Evolutionary conservation across 2,888 invertebrate species (phyloP), one percentile per base, ranked within the genome.

Genomic region (Temnothorax ravouxi): DNA sequence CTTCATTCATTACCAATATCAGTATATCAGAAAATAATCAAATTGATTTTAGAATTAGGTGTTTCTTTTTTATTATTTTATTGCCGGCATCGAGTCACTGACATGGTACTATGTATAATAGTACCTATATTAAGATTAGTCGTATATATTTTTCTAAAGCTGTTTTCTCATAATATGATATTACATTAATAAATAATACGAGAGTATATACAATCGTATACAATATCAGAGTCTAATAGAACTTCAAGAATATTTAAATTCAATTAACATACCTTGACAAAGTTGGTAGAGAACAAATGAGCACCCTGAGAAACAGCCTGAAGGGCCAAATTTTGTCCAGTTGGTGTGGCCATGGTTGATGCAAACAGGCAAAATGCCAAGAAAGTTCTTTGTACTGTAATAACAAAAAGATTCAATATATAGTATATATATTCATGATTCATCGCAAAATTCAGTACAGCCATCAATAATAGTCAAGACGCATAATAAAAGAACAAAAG

Each of bases 251-350:
- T 34, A 62, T 25, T 21, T 18, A 41, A 54, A 76, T 29, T 54
- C 0, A 34, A 15, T 44, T 56, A 3, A 18, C 15, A 84, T 87
- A 92, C 91, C 90, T 92, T 87, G 41, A 91, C 90, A 18, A 93
- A 90, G 3, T 86, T 71, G 1, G 82, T 66, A 0, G 91, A 87
- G 67, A 93, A 93, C 15, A 75, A 50, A 64, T 84, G 88, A 29
- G 86, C 86, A 18, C 91, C 86, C 0, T 86, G 50, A 15, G 89
- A 80, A 4, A 93, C 91, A 44, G 87, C 86, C 25, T 79, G 86
- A 25, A 92, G 61, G 13, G 83, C 81, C n/a, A 59, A 8, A 21
- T 21, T 67, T 6, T 18, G 8, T 9, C 13, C n/a, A 13, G 13
- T 15, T 72, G 86, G 61, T 4, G 41, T 2, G 11, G 88, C 84